Conservation (phyloP, 2,888 invertebrate species). For the Malthinus flaveolus region DNA sequence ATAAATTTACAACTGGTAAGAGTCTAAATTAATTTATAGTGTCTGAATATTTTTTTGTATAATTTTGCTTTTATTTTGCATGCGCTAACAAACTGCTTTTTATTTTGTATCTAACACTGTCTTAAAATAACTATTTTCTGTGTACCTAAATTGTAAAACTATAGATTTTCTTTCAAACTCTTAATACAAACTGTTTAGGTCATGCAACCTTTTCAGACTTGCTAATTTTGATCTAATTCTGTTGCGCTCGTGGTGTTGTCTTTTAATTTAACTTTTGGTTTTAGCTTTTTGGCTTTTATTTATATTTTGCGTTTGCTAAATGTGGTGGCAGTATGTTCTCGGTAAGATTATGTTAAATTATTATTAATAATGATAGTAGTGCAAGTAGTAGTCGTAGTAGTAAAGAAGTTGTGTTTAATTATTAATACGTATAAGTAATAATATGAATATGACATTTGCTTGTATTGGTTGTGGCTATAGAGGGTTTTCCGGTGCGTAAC, state of each 20-base stretch:
- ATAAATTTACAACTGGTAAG: constrained; percentile 55
- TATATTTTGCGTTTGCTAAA: constrained; percentile 36
- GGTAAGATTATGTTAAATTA: constrained; percentile 38
- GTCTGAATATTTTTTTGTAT: neutral
- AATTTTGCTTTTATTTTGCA: neutral
- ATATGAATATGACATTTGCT: constrained; percentile 20
- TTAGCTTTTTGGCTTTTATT: constrained; percentile 34
- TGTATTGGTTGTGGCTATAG: constrained; percentile 41
- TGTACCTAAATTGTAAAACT: constrained; percentile 15
- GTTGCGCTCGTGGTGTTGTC: constrained; percentile 22
- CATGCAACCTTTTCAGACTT: constrained; percentile 26
- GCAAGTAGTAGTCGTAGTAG: neutral
- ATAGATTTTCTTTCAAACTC: constrained; percentile 22
- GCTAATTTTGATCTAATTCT: constrained; percentile 30
- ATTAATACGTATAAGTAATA: neutral
- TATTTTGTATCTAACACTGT: neutral
- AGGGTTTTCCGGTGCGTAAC: constrained; percentile 70
- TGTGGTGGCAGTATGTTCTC: constrained; percentile 49
- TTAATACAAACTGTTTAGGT: constrained; percentile 11
- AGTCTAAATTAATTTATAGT: constrained; percentile 4
- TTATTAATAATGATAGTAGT: neutral
- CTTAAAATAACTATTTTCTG: constrained; percentile 6
- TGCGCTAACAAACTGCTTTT: neutral
- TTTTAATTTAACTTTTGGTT: constrained; percentile 32
- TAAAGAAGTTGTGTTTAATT: too few species aligned